These are phyloP conservation scores for Corythaeola cristata DNA, from an alignment of 2,113 vertebrate genomes.

Conservation along the genomic window DNA sequence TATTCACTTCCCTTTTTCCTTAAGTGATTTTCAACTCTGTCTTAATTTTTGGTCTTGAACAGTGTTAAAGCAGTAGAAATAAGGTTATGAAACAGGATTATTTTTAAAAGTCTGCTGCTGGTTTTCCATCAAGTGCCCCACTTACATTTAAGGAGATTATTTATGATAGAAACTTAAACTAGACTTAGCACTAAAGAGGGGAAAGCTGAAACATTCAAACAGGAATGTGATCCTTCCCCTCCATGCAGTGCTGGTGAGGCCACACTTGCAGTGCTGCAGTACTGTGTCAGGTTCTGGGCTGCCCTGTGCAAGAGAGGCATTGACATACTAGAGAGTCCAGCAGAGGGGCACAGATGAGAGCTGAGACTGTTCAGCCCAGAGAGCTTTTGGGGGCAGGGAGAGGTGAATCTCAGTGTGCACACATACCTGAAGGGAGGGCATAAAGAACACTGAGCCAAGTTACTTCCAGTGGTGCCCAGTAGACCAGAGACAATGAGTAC, in stretches of 20 bases:
- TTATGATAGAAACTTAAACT: not conserved
- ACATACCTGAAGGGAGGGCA: not conserved
- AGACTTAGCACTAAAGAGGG: not conserved
- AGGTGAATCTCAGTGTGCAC: not conserved
- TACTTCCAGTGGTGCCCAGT: not conserved
- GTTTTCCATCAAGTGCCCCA: not conserved
- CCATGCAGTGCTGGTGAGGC: not conserved
- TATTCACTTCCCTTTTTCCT: not conserved
- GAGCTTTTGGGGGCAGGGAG: too few relatives aligned
- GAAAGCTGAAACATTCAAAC: not conserved
- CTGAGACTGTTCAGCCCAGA: not conserved
- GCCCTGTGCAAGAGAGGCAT: not conserved
- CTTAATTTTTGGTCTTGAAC: not conserved
- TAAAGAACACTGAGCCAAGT: not conserved
- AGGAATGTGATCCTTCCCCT: not conserved
- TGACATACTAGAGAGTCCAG: not conserved
- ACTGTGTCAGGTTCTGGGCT: not conserved
- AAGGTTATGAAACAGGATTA: not conserved
- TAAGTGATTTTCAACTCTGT: not conserved
- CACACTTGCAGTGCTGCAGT: not conserved
- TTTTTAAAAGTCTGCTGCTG: not conserved
- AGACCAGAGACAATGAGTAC: not conserved
- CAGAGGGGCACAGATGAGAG: not conserved
- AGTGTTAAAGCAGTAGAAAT: not conserved
- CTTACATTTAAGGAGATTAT: not conserved